phyloP scores from a whole-genome alignment of 2,797 vertebrate genomes.

The Naso thynnoides region DNA sequence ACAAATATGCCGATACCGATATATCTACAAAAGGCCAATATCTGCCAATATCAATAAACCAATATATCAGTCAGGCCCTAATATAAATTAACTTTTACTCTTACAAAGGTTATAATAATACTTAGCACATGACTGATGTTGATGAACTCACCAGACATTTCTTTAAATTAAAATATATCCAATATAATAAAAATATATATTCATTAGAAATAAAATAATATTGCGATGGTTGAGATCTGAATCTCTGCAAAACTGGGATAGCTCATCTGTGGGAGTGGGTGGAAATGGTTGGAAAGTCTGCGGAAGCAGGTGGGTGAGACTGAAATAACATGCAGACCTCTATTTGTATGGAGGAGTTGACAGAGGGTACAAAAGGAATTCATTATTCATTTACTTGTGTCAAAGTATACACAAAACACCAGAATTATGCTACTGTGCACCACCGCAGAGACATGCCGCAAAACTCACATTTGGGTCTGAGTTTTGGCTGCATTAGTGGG shows the following conservation, averaged over 20 bases:
- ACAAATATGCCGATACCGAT: no score
- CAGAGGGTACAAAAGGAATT: not conserved
- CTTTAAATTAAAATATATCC: not conserved
- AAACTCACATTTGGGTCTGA: constrained; percentile 44
- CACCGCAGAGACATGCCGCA: constrained; percentile 15
- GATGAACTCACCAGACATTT: not conserved
- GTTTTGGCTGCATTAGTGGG: constrained; percentile 51
- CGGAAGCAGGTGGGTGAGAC: constrained; percentile 13
- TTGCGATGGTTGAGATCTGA: not conserved
- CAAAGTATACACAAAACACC: constrained; percentile 2
- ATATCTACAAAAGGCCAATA: no score
- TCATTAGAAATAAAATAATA: not conserved
- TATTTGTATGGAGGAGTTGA: constrained; percentile 12
- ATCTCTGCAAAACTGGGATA: constrained; percentile 7
- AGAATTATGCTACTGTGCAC: constrained; percentile 3
- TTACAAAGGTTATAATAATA: not conserved
- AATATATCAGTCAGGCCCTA: no score
- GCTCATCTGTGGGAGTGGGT: constrained; percentile 31
- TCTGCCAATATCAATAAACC: no score
- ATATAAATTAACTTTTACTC: not conserved
- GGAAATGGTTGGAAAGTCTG: constrained; percentile 23
- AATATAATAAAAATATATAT: not conserved
- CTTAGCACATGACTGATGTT: not conserved
- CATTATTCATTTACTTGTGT: constrained; percentile 4
- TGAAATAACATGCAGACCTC: constrained; percentile 31